A percentile compares a stretch with the other conserved stretches of the same genome.
Evolutionary conservation across 2,113 vertebrate genomes (phyloP).

Genomic region (Antechinus stuartii): DNA sequence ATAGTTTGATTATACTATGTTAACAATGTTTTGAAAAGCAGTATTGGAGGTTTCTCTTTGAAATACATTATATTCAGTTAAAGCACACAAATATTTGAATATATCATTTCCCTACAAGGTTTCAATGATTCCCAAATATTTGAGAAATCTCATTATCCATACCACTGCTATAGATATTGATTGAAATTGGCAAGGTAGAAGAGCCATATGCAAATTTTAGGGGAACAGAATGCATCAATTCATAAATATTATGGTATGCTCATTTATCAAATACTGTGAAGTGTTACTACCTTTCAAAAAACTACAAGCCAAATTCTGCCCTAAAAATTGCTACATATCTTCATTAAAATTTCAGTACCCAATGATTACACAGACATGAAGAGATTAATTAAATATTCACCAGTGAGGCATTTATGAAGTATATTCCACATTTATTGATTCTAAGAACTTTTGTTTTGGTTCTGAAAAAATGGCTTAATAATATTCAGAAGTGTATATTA

Average conservation of each 20-base stretch:
- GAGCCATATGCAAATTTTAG: neutral
- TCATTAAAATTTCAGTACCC: conserved; percentile 42
- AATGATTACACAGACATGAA: conserved; percentile 60
- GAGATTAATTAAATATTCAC: conserved; percentile 65
- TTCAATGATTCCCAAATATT: neutral
- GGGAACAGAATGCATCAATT: neutral
- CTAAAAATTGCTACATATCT: conserved; percentile 39
- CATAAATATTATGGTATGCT: neutral
- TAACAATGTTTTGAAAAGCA: neutral
- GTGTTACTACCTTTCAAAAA: conserved; percentile 37
- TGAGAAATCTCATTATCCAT: neutral
- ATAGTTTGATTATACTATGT: neutral
- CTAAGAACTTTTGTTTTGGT: conserved; percentile 55
- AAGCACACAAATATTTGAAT: neutral
- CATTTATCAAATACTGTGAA: neutral
- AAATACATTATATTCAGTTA: neutral
- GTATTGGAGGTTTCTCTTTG: neutral
- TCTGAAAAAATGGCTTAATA: conserved; percentile 49
- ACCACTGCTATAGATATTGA: neutral
- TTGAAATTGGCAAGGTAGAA: neutral
- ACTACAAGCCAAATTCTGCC: conserved; percentile 16
- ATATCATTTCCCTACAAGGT: neutral
- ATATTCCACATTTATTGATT: conserved; percentile 63
- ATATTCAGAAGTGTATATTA: conserved; percentile 53
- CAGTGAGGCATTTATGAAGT: conserved; percentile 58